Evolutionary conservation across 2,797 vertebrate genomes (phyloP), one percentile per base, ranked within the genome.

Genomic region (Acrocephalus scirpaceus): DNA sequence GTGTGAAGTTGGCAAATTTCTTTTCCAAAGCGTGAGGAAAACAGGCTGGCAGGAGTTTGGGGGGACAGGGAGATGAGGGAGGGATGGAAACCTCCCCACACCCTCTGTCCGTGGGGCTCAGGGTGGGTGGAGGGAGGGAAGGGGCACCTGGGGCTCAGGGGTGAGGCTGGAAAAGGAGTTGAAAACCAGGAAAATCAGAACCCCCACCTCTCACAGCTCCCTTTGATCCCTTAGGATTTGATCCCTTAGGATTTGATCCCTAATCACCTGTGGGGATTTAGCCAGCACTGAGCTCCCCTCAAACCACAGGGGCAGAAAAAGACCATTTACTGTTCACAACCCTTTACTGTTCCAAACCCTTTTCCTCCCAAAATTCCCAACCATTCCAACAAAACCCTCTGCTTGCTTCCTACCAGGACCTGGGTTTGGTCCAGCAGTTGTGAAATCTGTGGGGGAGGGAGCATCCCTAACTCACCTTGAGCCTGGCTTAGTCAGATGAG

Each of bases 1-100:
- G 95, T 96, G 92, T 94, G 95, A 95, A 92, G 91, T 3, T 95
- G 81, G 94, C 91, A 89, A 81, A 94, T 96, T 83, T 95, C 88
- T 89, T 53, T 51, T 65, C 71, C 84, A 92, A 95, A 70, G 30
- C 22, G 40, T 18, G 88, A 85, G 92, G 95, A 81, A 79, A 96
- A 67, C 36, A 73, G 81, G 88, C 91, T 90, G 93, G 91, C 32
- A n/a, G 92, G 78, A 56, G 62, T 74, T 38, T 29, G 79, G 57
- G 53, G 44, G 74, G 53, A 26, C 48, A 42, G 50, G 27, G 47
- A 78, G 95, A 84, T 50, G 67, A 90, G 64, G 80, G 48, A 76
- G 64, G n/a, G 65, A 8, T 21, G 54, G 93, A 40, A 82, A 58
- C 14, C 2, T 27, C 36, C 61, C 34, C 76, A 86, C 25, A 22